Evolutionary conservation across 2,888 invertebrate species (phyloP), one percentile per base, ranked within the genome.

Genomic region (Pheosia tremula): DNA sequence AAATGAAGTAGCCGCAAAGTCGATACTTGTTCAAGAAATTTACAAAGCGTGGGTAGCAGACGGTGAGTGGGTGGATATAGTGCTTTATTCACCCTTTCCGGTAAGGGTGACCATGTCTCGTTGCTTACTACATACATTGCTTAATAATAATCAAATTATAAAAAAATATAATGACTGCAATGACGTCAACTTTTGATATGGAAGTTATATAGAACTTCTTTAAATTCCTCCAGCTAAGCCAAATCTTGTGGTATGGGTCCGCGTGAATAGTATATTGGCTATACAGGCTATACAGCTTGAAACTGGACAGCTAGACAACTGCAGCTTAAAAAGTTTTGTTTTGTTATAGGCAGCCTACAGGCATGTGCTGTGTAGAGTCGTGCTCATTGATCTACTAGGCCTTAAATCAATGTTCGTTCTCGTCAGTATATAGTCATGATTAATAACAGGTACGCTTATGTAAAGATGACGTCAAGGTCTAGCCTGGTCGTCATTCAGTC

Each of bases 41-140:
- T 52, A 71, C 59, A 57, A 61, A 62, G 60, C 55, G 62, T 63
- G 55, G 63, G 67, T 53, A 57, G 53, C 11, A 56, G 61, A 54
- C 49, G 50, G 69, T 75, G 74, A 75, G 62, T 75, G 64, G 71
- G 69, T 66, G 71, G 66, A 71, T 66, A 24, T 67, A 60, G 53
- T 11, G 49, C 52, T 69, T 57, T 49, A 58, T 61, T 64, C 69
- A 52, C 72, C 69, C 72, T 64, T 61, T 60, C 59, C 59, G 59
- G 56, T 49, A 60, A 53, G 73, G 67, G 67, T 63, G 69, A 56
- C 37, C 67, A 61, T 47, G 47, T 47, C 47, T 45, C 0, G 4
- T 5, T n/a, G 59, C 60, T 62, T 67, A 70, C 66, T 69, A 62
- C 38, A 58, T 54, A 60, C 63, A 61, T 64, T 37, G 13, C 49